Base-by-base conservation (phyloP, 2,797 vertebrate genomes). In the Gadopsis marmoratus region DNA sequence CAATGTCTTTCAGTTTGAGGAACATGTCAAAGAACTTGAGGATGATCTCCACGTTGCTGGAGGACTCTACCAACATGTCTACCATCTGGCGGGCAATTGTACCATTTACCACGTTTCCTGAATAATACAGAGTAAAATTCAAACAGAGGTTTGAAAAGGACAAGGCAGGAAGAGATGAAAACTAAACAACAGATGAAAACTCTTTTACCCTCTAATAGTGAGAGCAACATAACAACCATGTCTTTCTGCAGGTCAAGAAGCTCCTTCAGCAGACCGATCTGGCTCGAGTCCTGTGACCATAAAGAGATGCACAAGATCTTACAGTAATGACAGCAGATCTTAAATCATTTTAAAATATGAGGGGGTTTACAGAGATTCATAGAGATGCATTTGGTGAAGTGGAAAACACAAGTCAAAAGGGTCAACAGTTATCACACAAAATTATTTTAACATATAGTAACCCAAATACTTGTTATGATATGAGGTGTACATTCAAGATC, bases 21-120 rank as follows among this genome's bases (percentile, higher is more conserved):
- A 99, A 99, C 97, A 98, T 99, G 94, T 99, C 97, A 1, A 99
- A 99, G 94, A 99, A 99, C 89, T 99, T 99, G 79, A 99, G 97
- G 89, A 99, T 99, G 96, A 99, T 98, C 93, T 98, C 97, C 64
- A 99, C 98, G 0, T 99, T 99, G 94, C 97, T 98, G 37, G 98
- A 99, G 5, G 98, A 99, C 67, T 99, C 98, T 45, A 99, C 98
- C 64, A 99, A 92, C 98, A 99, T 99, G 94, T 99, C 98, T 62
- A 99, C 98, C 98, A 99, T 99, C 95, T 99, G 98, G 19, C 97
- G 96, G 2, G 98, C 98, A 13, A 99, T 99, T 13, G 96, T 99
- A 7, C 98, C 98, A 4, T 99, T 99, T 81, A 99, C 98, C 82
- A 99, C 95, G 2, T 99, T 99, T 55, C 98, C 98, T 99, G 90